phyloP scores from a whole-genome alignment of 2,888 invertebrate genomes.

The Caenorhabditis afra region DNA sequence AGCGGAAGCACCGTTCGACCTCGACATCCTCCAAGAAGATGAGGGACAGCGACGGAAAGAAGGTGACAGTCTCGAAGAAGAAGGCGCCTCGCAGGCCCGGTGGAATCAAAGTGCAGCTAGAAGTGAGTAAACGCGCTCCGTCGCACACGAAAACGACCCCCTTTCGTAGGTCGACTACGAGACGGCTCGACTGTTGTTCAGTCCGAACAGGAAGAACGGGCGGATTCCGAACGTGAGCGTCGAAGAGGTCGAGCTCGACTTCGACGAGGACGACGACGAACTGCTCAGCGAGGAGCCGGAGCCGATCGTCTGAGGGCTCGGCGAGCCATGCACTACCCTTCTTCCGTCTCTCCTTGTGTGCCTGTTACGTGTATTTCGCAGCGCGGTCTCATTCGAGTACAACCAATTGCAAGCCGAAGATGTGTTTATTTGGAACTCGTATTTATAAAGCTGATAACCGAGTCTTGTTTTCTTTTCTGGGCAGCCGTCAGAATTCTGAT shows the following conservation, averaged over 20 bases:
- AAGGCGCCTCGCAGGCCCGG: conserved; percentile 16
- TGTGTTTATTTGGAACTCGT: conserved; percentile 45
- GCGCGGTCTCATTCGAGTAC: conserved; percentile 49
- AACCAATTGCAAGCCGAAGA: conserved; percentile 16
- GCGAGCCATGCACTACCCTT: background rate
- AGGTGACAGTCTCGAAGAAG: conserved; percentile 15
- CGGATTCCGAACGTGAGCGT: conserved; percentile 39
- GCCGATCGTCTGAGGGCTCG: conserved; percentile 16
- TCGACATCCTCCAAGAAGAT: conserved; percentile 28
- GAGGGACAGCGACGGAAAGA: conserved; percentile 31
- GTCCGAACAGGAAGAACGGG: conserved; percentile 50
- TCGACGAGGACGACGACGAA: conserved; percentile 37
- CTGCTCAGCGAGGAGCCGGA: conserved; percentile 9
- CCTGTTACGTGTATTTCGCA: conserved; percentile 35
- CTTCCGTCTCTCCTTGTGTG: too few species aligned
- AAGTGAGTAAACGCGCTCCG: conserved; percentile 30
- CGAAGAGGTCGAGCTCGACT: conserved; percentile 31
- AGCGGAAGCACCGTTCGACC: conserved; percentile 36
- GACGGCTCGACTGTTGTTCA: conserved; percentile 53
- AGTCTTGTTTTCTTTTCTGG: conserved; percentile 8
- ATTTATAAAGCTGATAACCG: conserved; percentile 54
- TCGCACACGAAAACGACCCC: background rate
- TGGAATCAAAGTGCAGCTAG: conserved; percentile 56
- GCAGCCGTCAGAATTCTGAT: background rate
- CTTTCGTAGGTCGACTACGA: conserved; percentile 52